Base-by-base conservation (phyloP, 2,113 vertebrate species). In the Mixornis gularis region DNA sequence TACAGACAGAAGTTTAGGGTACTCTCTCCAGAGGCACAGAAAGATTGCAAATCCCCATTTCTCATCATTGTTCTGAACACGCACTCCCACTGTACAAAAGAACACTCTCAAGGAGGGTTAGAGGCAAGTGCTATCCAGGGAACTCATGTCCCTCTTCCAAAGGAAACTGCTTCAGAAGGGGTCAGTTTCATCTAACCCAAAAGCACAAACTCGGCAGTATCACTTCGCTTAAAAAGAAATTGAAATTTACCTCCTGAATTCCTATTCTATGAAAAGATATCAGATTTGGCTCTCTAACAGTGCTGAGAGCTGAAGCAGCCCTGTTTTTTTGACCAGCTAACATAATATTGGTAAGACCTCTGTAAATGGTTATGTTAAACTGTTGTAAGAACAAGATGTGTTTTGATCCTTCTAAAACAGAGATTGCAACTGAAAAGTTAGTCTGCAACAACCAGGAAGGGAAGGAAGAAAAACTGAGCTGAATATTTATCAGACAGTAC, bases 41-140 rank as follows among this genome's bases (percentile, higher is more conserved):
- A 79, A 52, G 32, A 48, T 25, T 32, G 12, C 26, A 66, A 63
- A 87, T 41, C 9, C 64, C 34, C 21, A 43, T 38, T 66, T 69
- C 34, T 77, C 7, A 0, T 36, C 49, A 12, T 43, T 19, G 30
- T 13, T 72, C 36, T 21, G 41, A 85, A 68, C 44, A 43, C 2
- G 0, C 17, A 6, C 30, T 63, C 48, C 30, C 38, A 64, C 10
- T 0, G 1, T 8, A 27, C 14, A 29, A 32, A 25, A 65, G 8
- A 72, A 72, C 0, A 0, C 10, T 22, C 30, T 49, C 51, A 36
- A 74, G 49, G 5, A n/a, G 18, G 26, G 12, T 18, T 32, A 38
- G 41, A 49, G 16, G 24, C 51, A 87, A 84, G 20, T 0, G 0
- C 46, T 58, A 69, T 12, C 7, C 27, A 53, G 25, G 26, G 18